Evolutionary conservation across 1,140 invertebrate species (phyloP).

Genomic region (Bombus balteatus): DNA sequence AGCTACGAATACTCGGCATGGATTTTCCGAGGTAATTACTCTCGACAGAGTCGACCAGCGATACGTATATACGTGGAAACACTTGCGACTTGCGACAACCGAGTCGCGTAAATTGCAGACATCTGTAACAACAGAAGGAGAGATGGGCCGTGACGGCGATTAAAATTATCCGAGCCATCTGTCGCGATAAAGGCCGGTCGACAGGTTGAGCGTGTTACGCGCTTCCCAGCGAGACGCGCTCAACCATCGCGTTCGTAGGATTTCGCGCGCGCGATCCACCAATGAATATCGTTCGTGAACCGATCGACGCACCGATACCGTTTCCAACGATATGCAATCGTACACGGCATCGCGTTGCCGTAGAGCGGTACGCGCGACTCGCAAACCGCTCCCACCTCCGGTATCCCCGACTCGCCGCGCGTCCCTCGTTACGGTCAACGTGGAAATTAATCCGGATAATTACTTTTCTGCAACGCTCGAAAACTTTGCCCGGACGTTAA

Average conservation of each 20-base stretch:
- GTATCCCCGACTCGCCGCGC: too few species aligned
- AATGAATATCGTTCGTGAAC: neutral
- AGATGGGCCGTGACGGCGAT: slow-evolving; percentile 36
- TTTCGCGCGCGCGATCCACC: neutral
- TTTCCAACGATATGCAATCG: neutral
- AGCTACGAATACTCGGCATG: neutral
- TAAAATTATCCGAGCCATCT: slow-evolving; percentile 62
- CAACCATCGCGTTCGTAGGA: neutral
- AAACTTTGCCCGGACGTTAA: neutral
- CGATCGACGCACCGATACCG: neutral
- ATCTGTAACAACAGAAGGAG: slow-evolving; percentile 62
- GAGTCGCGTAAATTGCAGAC: slow-evolving; percentile 37
- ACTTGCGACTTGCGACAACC: slow-evolving; percentile 33
- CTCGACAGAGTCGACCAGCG: too few species aligned
- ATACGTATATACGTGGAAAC: neutral
- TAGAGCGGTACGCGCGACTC: neutral
- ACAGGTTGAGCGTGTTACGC: neutral
- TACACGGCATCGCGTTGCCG: too few species aligned
- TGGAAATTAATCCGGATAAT: slow-evolving; percentile 33
- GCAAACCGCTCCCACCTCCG: slow-evolving; percentile 4
- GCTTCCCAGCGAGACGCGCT: neutral
- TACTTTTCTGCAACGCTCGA: slow-evolving; percentile 22
- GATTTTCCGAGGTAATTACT: too few species aligned
- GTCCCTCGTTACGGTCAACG: neutral
- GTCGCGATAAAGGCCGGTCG: slow-evolving; percentile 57